A percentile compares a stretch with the other conserved stretches of the same genome.
phyloP scores from a whole-genome alignment of 2,888 invertebrate genomes.

The Phengaris arion region DNA sequence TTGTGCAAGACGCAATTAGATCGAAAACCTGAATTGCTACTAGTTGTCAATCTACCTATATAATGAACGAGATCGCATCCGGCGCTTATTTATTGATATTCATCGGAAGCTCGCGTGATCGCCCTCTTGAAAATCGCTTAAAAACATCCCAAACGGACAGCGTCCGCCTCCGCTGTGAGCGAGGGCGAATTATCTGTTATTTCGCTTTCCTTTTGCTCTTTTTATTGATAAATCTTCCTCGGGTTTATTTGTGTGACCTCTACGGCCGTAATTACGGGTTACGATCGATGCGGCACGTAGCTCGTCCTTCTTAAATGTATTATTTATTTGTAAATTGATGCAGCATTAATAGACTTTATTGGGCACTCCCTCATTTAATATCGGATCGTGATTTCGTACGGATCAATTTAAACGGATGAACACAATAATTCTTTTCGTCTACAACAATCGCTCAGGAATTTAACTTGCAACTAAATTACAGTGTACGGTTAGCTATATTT shows the following conservation, averaged over 20 bases:
- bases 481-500: neutral
- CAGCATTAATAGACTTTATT: slow-evolving; percentile 70
- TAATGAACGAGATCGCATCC: slow-evolving; percentile 59
- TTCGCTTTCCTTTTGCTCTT: slow-evolving; percentile 70
- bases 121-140: slow-evolving; percentile 61
- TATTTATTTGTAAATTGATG: slow-evolving; percentile 76
- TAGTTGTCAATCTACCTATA: slow-evolving; percentile 48
- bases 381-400: slow-evolving; percentile 68
- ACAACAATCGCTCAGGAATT: slow-evolving; percentile 17
- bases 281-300: slow-evolving; percentile 61
- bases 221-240: slow-evolving; percentile 60
- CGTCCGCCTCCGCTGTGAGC: slow-evolving; percentile 57
- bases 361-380: slow-evolving; percentile 77
- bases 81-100: slow-evolving; percentile 57
- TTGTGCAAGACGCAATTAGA: slow-evolving; percentile 49
- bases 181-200: slow-evolving; percentile 71
- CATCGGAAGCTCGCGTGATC: slow-evolving; percentile 63
- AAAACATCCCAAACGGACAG: slow-evolving; percentile 58
- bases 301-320: slow-evolving; percentile 69
- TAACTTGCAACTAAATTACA: neutral
- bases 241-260: slow-evolving; percentile 76
- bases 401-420: slow-evolving; percentile 58
- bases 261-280: slow-evolving; percentile 71
- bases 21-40: slow-evolving; percentile 48
- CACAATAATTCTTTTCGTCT: slow-evolving; percentile 9